Evolutionary conservation across 1,140 invertebrate species (phyloP), one percentile per base, ranked within the genome.

Genomic region (Orussus abietinus): DNA sequence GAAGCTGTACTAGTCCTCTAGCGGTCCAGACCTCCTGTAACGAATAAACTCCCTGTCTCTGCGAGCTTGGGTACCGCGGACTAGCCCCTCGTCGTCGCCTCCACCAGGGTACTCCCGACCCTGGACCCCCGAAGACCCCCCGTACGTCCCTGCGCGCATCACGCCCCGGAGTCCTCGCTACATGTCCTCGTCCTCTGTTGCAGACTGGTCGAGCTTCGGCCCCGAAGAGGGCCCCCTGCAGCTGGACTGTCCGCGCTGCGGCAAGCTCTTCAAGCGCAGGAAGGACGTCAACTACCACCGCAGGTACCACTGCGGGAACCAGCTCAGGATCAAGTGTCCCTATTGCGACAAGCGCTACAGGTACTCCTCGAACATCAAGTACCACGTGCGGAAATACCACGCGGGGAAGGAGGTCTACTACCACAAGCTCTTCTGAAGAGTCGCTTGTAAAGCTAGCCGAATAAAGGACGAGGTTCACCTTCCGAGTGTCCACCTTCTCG

Each of bases 251-350:
- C 54, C 55, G 1, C 52, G 55, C 7, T 72, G 69, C 38, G 45
- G 47, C 17, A 67, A 56, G 37, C 29, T 15, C 4, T 69, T 66
- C 39, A 58, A 53, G 29, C 49, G 57, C 4, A 57, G 50, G 31
- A 59, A 63, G 35, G 62, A 59, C 17, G 35, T 69, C 11, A 49
- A 42, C 18, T 51, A 64, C 17, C 53, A 55, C 35, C 9, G 48
- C 2, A 51, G 62, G 11, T 75, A 70, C 60, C 75, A 78, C 39
- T 79, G 77, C 42, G 78, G 79, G 3, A 68, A 75, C 20, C 75
- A 77, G 32, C 76, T 77, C 6, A 65, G 74, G 45, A 75, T 77
- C 49, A 67, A 73, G 38, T 80, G 79, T 43, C 72, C 68, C 3
- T 57, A 69, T 48, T 78, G 76, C 50, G 37, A 59, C 10, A 66